Evolutionary conservation across 2,888 invertebrate species (phyloP), one percentile per base, ranked within the genome.

Genomic region (Tenthredo scrophulariae): DNA sequence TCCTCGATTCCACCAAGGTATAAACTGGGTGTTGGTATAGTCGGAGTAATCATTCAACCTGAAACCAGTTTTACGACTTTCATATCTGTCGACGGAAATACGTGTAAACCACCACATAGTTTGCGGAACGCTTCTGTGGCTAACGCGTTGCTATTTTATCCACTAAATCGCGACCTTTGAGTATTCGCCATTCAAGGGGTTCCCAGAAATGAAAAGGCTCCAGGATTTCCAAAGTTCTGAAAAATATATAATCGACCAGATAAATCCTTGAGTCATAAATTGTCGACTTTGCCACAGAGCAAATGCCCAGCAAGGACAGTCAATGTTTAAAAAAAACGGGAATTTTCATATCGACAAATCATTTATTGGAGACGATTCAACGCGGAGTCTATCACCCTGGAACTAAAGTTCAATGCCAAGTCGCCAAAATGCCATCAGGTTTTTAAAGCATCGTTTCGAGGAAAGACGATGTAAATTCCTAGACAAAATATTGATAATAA

Each of bases 11-110:
- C 62, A 62, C 22, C 26, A 9, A 29, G 50, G 54, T 33, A 54
- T 29, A 50, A 50, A 46, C 46, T 22, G 26, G 40, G 74, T 37
- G 54, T 37, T 5, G 58, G 79, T 62, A 58, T 26, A 22, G 79
- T 79, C 50, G 77, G 29, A 50, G 77, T 54, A 77, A 77, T 54
- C 54, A 29, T 77, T 33, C 77, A 54, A 29, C 77, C 29, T 46
- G 77, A 10, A 54, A 77, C 77, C 54, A 37, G 77, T 77, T 77
- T 77, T 77, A 77, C 77, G 54, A 77, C 50, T 77, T 54, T 77
- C 54, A 54, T 77, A 77, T 50, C 40, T 54, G 50, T 77, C 77
- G 77, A 77, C 33, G 77, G 33, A 43, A 43, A 67, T 67, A 67
- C 33, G 67, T 33, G 18, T 33, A 33, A 2, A 33, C 67, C 15